Evolutionary conservation across 1,140 invertebrate genomes (phyloP).

Genomic region (Hormaphis cornu): DNA sequence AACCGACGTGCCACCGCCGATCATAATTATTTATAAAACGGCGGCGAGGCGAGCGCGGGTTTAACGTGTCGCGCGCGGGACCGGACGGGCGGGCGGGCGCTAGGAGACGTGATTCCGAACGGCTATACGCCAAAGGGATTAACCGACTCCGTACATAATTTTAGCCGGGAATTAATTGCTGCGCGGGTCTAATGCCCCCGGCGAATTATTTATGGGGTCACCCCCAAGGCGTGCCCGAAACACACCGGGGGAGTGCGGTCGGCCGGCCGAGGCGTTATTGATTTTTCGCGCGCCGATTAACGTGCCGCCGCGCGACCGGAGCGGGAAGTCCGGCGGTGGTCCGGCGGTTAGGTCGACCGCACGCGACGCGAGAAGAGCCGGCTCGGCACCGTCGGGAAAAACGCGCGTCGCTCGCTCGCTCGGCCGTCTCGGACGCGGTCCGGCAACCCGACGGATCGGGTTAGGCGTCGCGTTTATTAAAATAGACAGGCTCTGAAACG

Average conservation of each 20-base stretch:
- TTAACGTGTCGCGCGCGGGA: background rate
- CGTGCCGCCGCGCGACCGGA: too few species aligned
- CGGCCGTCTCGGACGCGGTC: too few species aligned
- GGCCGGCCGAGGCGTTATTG: background rate
- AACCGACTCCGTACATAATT: conserved; percentile 21
- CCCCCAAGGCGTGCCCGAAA: background rate
- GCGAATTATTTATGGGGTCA: conserved; percentile 10
- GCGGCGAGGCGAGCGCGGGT: background rate
- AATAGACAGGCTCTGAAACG: too few species aligned
- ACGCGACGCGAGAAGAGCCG: too few species aligned
- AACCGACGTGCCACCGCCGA: background rate
- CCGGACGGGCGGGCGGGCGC: background rate
- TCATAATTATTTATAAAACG: conserved; percentile 20
- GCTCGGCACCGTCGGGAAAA: too few species aligned
- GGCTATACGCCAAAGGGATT: conserved; percentile 13
- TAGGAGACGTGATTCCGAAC: conserved; percentile 10
- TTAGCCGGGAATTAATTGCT: conserved; percentile 22
- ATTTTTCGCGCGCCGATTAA: background rate
- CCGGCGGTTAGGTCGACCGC: too few species aligned
- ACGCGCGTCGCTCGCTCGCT: too few species aligned
- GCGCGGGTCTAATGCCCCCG: background rate
- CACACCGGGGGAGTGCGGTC: background rate
- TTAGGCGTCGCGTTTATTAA: too few species aligned
- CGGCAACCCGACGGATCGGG: too few species aligned
- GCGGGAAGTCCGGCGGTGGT: too few species aligned